Percentiles rank a stretch among this genome's conserved stretches.
These are phyloP conservation scores for Cataglyphis altisquamis DNA, from an alignment of 2,888 invertebrate genomes.

Conservation along the genomic window DNA sequence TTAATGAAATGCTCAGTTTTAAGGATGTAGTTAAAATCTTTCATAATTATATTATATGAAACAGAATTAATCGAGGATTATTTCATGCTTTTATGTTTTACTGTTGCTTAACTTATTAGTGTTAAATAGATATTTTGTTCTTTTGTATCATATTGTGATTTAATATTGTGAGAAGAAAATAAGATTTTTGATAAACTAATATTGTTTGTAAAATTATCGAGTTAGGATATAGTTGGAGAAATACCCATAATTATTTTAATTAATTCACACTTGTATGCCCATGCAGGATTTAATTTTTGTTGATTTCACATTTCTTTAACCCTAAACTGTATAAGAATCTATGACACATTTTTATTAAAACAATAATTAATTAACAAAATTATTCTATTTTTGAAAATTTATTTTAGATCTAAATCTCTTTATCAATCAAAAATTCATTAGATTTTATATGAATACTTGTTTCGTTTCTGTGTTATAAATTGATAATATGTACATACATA, in stretches of 20 bases:
- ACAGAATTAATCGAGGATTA: constrained; percentile 18
- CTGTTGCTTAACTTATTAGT: background rate
- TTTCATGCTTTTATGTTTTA: background rate
- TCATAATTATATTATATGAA: constrained; percentile 6
- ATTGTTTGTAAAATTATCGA: constrained; percentile 11
- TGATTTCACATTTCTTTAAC: constrained; percentile 31
- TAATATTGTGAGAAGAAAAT: constrained; percentile 28
- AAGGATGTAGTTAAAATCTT: constrained; percentile 4
- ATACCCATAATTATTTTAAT: constrained; percentile 15
- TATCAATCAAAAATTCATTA: constrained; percentile 1
- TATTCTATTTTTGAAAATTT: background rate
- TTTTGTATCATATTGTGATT: constrained; percentile 15
- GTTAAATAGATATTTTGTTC: constrained; percentile 5
- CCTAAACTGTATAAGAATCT: constrained; percentile 36
- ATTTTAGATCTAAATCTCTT: background rate
- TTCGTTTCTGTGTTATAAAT: constrained; percentile 15
- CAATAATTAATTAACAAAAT: background rate
- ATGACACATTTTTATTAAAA: background rate
- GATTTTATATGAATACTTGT: background rate
- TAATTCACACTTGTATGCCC: constrained; percentile 10
- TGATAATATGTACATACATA: constrained; percentile 17
- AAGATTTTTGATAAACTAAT: constrained; percentile 32
- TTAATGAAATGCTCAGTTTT: constrained; percentile 1
- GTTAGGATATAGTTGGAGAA: background rate
- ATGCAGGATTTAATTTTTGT: background rate